Evolutionary conservation across 2,797 vertebrate species (phyloP).

Genomic region (Chrosomus eos): DNA sequence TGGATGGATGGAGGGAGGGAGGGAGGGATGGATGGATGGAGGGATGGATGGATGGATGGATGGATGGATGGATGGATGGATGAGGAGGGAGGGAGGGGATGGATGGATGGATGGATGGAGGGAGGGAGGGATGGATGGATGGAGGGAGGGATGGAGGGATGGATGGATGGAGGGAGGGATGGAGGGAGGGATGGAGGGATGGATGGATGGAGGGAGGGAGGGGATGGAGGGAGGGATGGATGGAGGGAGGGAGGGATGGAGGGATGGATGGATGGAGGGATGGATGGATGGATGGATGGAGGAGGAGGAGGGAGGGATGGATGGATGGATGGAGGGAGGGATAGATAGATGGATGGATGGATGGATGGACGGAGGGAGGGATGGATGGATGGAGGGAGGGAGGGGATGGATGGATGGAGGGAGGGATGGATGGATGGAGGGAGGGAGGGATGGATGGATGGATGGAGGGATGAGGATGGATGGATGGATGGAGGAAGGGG

Average conservation of each 20-base stretch:
- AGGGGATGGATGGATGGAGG: rapidly evolving
- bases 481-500: background rate
- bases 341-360: rapidly evolving
- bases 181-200: rapidly evolving
- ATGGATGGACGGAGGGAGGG: too few species aligned
- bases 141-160: rapidly evolving
- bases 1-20: background rate
- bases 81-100: too few species aligned
- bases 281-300: rapidly evolving
- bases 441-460: too few species aligned
- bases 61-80: rapidly evolving
- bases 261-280: rapidly evolving
- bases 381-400: background rate
- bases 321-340: background rate
- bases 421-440: rapidly evolving
- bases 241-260: background rate
- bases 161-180: background rate
- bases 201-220: too few species aligned
- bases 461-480: background rate
- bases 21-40: rapidly evolving
- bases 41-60: rapidly evolving
- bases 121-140: background rate
- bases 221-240: too few species aligned
- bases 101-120: too few species aligned
- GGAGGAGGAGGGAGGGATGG: rapidly evolving